Evolutionary conservation across 2,113 vertebrate species (phyloP).

Genomic region (Varanus komodoensis): DNA sequence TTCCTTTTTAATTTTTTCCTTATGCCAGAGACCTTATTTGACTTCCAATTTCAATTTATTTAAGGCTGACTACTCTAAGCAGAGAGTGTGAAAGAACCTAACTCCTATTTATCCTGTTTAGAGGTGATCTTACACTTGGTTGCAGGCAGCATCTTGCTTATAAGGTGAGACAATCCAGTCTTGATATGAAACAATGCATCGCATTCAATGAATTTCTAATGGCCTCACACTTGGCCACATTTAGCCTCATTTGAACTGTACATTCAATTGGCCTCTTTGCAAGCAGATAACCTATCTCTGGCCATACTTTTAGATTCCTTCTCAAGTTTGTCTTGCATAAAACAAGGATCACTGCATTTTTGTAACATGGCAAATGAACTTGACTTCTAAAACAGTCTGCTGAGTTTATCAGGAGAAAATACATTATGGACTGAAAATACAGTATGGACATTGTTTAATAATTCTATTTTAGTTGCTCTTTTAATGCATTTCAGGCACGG

Average conservation of each 20-base stretch:
- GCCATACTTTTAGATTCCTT: conserved; percentile 1
- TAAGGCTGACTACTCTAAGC: conserved; percentile 39
- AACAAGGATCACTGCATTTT: conserved; percentile 34
- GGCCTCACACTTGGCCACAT: conserved; percentile 9
- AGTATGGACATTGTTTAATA: background rate
- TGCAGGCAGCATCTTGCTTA: conserved; percentile 62
- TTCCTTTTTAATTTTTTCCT: conserved; percentile 52
- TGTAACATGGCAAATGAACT: conserved; percentile 33
- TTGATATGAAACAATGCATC: conserved; percentile 12
- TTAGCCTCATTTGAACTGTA: conserved; percentile 2
- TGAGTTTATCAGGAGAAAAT: conserved; percentile 1
- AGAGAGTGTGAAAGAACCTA: conserved; percentile 49
- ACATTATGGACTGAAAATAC: background rate
- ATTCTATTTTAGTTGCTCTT: background rate
- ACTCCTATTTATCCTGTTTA: conserved; percentile 64
- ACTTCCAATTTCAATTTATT: background rate
- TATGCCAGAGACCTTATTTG: conserved; percentile 6
- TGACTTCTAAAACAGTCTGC: conserved; percentile 3
- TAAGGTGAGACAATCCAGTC: conserved; percentile 49
- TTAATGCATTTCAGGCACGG: no score
- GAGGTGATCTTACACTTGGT: conserved; percentile 68
- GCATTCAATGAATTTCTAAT: conserved; percentile 1
- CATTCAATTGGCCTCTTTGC: conserved; percentile 22
- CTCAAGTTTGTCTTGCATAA: conserved; percentile 16
- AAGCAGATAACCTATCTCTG: conserved; percentile 2